Evolutionary conservation across 2,113 vertebrate genomes (phyloP), one percentile per base, ranked within the genome.

Genomic region (Amblyornis subalaris): DNA sequence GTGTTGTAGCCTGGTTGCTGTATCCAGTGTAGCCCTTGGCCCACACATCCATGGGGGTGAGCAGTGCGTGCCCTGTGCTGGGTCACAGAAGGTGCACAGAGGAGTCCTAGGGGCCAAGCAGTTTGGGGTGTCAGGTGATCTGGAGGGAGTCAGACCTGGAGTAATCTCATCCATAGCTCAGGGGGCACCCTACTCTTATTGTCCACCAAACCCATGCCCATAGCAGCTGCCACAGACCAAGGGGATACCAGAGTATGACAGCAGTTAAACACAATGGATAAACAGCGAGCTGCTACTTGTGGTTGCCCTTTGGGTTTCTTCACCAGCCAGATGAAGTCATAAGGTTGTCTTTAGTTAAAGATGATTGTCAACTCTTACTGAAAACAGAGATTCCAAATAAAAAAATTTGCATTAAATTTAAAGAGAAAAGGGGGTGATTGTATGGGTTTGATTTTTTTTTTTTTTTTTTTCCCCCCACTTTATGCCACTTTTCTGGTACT

Each of bases 11-110:
- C 51, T 69, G 36, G 40, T 18, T 88, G 58, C 29, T 76, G 31
- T 36, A 38, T 11, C 18, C 26, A 18, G 19, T 21, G 36, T 20
- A 69, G 48, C 12, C 45, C 33, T 90, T 44, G 60, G 3, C 33
- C 20, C 28, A 33, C 9, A 9, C 9, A 18, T 16, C 26, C 2
- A 0, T 7, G 23, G 19, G 14, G 16, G 24, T 19, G 24, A 66
- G 38, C 29, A 45, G 20, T 21, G 10, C 16, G 0, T 55, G 53
- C 9, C 53, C 2, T 0, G 0, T 29, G 9, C 14, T 65, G 28
- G 15, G 33, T 60, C 33, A 47, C 23, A 31, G 31, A 55, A 79
- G 31, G 19, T 44, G 24, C 31, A 26, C 1, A 2, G 54, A 12
- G 17, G 20, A 61, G 38, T 42, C 26, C 18, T 19, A 47, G 53